Conservation (phyloP, 1,140 invertebrate genomes). For the Aphis gossypii region DNA sequence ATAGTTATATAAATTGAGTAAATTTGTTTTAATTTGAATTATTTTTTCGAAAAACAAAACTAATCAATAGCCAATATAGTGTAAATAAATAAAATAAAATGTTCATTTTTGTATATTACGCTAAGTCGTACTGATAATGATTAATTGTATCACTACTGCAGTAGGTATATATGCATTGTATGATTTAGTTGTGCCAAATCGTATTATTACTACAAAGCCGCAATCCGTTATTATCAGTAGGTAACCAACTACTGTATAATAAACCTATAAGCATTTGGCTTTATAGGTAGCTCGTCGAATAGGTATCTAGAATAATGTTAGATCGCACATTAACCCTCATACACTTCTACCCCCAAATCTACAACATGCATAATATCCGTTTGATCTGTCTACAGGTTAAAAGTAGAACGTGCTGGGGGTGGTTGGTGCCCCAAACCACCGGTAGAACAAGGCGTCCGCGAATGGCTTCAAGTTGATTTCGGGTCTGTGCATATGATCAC, state of each 20-base stretch:
- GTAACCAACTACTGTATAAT: background rate
- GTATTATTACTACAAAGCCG: background rate
- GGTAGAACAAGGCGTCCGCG: slow-evolving; percentile 82
- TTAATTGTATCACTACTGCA: background rate
- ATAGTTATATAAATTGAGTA: background rate
- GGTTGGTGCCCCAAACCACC: slow-evolving; percentile 93
- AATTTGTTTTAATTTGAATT: background rate
- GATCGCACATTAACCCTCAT: too few relatives aligned
- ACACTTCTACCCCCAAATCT: background rate
- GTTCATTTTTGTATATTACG: background rate
- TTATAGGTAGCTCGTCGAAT: too few relatives aligned
- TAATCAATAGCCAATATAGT: background rate
- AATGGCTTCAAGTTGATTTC: slow-evolving; percentile 90
- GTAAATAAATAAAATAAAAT: background rate
- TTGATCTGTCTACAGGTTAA: slow-evolving; percentile 71
- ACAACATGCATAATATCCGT: background rate
- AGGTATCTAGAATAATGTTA: too few relatives aligned
- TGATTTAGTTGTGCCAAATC: background rate
- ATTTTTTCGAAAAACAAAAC: background rate
- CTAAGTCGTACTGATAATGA: background rate
- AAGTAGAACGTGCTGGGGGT: slow-evolving; percentile 87
- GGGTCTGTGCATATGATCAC: slow-evolving; percentile 80
- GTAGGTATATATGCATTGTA: background rate
- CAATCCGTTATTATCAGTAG: background rate
- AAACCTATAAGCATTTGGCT: background rate